Evolutionary conservation across 2,113 vertebrate species (phyloP).

Genomic region (Paracanthobrama guichenoti): DNA sequence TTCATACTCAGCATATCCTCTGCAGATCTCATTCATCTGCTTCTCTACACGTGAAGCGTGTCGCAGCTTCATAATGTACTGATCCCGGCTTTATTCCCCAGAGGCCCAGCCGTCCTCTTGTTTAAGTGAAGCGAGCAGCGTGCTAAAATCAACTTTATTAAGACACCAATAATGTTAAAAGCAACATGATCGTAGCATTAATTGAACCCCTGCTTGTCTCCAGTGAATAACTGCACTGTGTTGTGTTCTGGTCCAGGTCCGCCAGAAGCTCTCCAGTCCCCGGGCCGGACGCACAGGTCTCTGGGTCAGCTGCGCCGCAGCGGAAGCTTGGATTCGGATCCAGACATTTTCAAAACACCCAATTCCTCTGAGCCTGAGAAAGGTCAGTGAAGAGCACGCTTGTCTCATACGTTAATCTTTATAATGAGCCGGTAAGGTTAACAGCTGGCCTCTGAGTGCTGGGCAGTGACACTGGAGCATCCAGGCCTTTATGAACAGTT

Average conservation of each 20-base stretch:
- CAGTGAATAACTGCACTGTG: too few species aligned
- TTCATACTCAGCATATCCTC: too few species aligned
- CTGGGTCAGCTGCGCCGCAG: constrained; percentile 74
- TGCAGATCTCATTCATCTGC: too few species aligned
- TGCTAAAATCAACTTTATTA: neutral
- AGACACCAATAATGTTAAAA: neutral
- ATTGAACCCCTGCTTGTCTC: neutral
- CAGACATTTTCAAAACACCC: constrained; percentile 76
- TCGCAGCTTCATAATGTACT: neutral
- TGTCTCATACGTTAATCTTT: too few species aligned
- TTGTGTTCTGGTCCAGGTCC: constrained; percentile 55
- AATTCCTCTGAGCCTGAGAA: constrained; percentile 72
- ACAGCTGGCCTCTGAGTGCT: too few species aligned
- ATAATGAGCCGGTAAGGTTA: too few species aligned
- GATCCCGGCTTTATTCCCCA: neutral
- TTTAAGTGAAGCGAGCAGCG: neutral
- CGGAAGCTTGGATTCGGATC: constrained; percentile 82
- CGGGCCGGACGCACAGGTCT: constrained; percentile 64
- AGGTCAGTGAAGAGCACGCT: constrained; percentile 61
- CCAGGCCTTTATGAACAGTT: too few species aligned
- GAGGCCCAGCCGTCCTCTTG: too few species aligned
- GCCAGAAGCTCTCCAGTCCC: constrained; percentile 68
- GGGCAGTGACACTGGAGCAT: too few species aligned
- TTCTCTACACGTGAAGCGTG: too few species aligned
- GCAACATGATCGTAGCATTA: too few species aligned